A percentile compares a stretch with the other conserved stretches of the same genome.
These are phyloP conservation scores for Oophaga pumilio DNA, from an alignment of 2,113 vertebrate genomes.

Conservation along the genomic window DNA sequence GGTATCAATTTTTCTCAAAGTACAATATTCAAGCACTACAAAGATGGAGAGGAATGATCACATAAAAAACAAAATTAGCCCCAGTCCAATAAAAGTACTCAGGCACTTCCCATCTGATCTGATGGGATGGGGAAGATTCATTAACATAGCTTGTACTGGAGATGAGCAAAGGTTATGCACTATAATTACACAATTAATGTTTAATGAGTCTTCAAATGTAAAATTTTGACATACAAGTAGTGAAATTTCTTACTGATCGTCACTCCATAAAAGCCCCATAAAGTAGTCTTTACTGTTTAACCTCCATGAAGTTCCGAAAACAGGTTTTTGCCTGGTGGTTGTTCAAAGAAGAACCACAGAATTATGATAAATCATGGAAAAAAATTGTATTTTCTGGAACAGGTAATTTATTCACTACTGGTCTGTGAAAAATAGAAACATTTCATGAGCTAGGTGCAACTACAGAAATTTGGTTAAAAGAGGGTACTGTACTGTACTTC, in stretches of 20 bases:
- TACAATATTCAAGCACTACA: background rate
- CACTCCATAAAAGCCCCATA: background rate
- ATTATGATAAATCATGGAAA: background rate
- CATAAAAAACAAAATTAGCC: background rate
- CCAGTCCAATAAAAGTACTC: constrained; percentile 1
- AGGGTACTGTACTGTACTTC: background rate
- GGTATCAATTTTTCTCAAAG: background rate
- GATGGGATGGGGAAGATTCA: background rate
- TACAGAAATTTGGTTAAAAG: background rate
- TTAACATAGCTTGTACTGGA: background rate
- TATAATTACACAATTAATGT: constrained; percentile 20
- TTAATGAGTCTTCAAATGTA: constrained; percentile 1
- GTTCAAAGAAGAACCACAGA: background rate
- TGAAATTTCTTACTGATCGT: background rate
- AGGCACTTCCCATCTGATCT: background rate
- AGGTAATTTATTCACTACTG: background rate
- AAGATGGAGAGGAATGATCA: background rate
- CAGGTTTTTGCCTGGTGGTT: background rate
- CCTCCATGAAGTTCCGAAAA: background rate
- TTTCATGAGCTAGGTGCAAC: background rate
- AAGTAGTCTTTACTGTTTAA: background rate
- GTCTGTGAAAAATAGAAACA: too few relatives aligned
- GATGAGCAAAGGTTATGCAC: background rate
- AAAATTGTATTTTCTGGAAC: background rate
- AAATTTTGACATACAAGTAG: background rate